These are phyloP conservation scores for Phyllostomus discolor DNA, from an alignment of 2,113 vertebrate genomes.

Conservation along the genomic window DNA sequence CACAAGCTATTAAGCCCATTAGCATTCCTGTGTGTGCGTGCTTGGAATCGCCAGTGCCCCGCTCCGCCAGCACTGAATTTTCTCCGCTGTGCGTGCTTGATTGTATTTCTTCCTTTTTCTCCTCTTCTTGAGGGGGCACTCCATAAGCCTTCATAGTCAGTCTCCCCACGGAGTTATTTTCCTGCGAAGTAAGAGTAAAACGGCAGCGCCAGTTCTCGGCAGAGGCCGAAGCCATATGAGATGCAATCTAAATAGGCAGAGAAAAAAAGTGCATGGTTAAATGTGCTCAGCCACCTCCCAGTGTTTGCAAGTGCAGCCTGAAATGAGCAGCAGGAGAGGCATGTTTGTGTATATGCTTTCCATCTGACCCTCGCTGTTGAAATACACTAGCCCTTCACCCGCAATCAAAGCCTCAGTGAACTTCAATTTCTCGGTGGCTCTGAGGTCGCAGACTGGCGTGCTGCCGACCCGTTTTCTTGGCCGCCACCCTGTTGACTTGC, in stretches of 20 bases:
- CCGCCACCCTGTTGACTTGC: not conserved
- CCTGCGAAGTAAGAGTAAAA: slow-evolving; percentile 29
- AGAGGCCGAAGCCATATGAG: slow-evolving; percentile 33
- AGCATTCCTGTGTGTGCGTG: not conserved
- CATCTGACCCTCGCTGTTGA: slow-evolving; percentile 30
- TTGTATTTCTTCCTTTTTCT: not conserved
- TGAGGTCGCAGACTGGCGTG: not conserved
- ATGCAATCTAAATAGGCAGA: not conserved
- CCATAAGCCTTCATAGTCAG: slow-evolving; percentile 36
- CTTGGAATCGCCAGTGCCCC: not conserved
- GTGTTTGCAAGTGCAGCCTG: not conserved
- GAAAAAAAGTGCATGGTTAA: not conserved
- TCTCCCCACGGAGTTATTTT: slow-evolving; percentile 61
- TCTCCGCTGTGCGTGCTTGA: slow-evolving; percentile 25
- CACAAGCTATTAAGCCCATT: not conserved
- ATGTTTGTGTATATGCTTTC: not conserved
- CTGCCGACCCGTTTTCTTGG: not conserved
- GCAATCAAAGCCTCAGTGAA: not conserved
- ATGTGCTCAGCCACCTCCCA: not conserved
- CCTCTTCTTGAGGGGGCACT: slow-evolving; percentile 34
- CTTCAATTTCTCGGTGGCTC: not conserved
- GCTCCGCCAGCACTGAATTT: slow-evolving; percentile 5
- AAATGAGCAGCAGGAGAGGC: not conserved
- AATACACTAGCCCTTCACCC: not conserved
- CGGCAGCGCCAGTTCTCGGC: not conserved